phyloP scores from a whole-genome alignment of 2,797 vertebrate genomes.

The Anguilla anguilla region DNA sequence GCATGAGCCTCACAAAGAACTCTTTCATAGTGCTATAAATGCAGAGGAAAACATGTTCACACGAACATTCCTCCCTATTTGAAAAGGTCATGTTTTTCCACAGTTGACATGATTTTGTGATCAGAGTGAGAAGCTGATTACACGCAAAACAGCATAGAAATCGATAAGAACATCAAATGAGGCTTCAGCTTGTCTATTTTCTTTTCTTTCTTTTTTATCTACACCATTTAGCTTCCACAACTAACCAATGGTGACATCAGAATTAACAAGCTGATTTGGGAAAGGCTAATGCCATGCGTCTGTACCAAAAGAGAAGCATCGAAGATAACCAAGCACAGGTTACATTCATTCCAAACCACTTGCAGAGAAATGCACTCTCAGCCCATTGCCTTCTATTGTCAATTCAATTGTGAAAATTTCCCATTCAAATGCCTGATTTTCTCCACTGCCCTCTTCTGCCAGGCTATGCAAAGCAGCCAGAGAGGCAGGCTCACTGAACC shows the following conservation, averaged over 20 bases:
- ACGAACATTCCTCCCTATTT: neutral
- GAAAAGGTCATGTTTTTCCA: neutral
- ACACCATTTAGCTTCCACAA: neutral
- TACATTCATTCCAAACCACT: neutral
- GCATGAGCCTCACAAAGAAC: neutral
- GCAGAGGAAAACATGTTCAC: too few relatives aligned
- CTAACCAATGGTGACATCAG: neutral
- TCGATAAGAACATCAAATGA: neutral
- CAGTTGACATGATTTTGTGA: neutral
- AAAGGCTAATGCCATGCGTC: neutral
- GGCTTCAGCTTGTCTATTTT: neutral
- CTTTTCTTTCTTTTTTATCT: neutral
- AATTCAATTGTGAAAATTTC: conserved; percentile 14
- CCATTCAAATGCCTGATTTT: conserved; percentile 31
- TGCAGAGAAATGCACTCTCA: neutral
- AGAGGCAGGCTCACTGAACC: neutral
- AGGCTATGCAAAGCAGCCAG: conserved; percentile 29
- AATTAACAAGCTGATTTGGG: neutral
- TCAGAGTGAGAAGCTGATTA: neutral
- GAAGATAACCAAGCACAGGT: neutral
- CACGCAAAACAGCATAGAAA: neutral
- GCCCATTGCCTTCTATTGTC: neutral
- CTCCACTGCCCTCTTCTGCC: neutral
- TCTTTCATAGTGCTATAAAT: neutral
- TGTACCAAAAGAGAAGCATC: neutral